phyloP scores from a whole-genome alignment of 2,113 vertebrate genomes.

The Vanacampus margaritifer region DNA sequence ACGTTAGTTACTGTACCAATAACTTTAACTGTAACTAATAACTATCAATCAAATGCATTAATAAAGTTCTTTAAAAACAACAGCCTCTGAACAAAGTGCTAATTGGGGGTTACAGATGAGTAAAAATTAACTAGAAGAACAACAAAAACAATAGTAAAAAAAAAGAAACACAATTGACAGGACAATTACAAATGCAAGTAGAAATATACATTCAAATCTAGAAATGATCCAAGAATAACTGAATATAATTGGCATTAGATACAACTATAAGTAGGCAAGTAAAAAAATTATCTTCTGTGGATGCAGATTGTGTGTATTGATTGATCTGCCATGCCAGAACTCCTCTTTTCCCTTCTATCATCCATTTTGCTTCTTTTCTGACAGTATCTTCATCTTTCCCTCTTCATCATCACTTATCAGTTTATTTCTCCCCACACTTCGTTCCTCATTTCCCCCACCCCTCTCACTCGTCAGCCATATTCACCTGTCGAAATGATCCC shows the following conservation, averaged over 20 bases:
- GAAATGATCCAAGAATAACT: not conserved
- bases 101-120: too few relatives aligned
- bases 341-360: constrained; percentile 44
- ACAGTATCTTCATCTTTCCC: constrained; percentile 49
- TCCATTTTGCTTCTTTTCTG: constrained; percentile 51
- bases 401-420: constrained; percentile 70
- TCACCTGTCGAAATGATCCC: constrained; percentile 64
- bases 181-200: not conserved
- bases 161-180: not conserved
- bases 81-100: not conserved
- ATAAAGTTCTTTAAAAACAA: not conserved
- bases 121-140: too few relatives aligned
- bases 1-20: not conserved
- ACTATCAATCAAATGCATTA: not conserved
- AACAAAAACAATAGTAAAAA: not conserved
- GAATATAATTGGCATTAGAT: too few relatives aligned
- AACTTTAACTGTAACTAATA: too few relatives aligned
- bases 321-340: constrained; percentile 60
- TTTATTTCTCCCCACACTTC: constrained; percentile 56
- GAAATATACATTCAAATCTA: not conserved
- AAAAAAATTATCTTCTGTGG: constrained; percentile 37
- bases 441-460: constrained; percentile 32
- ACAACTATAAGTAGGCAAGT: not conserved
- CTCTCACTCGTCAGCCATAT: constrained; percentile 47
- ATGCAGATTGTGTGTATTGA: constrained; percentile 66